Evolutionary conservation across 1,140 invertebrate species (phyloP).

Genomic region (Augochlora pura): DNA sequence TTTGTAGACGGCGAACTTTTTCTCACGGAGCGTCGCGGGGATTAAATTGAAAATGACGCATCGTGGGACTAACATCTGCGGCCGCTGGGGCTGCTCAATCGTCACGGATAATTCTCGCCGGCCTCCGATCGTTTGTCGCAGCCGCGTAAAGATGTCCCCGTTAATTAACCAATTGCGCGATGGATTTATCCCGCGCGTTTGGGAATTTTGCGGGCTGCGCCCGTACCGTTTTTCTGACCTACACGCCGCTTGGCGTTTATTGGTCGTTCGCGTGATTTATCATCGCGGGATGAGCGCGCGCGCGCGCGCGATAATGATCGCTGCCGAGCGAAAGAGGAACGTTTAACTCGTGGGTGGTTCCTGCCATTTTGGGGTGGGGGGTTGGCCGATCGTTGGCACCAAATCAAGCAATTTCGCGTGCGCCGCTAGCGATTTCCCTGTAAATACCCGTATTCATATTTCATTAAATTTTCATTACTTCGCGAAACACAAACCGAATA

Average conservation of each 20-base stretch:
- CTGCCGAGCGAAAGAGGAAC: constrained; percentile 23
- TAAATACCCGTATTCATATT: background rate
- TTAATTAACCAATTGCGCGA: constrained; percentile 67
- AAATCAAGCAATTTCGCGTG: background rate
- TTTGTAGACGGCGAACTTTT: background rate
- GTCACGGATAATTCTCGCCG: background rate
- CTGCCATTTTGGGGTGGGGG: constrained; percentile 16
- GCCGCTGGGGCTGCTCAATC: background rate
- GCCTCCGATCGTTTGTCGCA: constrained; percentile 16
- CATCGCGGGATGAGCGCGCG: constrained; percentile 54
- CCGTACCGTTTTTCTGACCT: constrained; percentile 28
- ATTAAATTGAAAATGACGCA: background rate
- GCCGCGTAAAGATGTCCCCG: constrained; percentile 29
- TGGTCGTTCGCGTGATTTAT: constrained; percentile 68
- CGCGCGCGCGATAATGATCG: constrained; percentile 45
- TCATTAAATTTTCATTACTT: background rate
- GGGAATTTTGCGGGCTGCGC: constrained; percentile 32
- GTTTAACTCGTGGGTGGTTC: background rate
- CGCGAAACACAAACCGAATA: too few species aligned
- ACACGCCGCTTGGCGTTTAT: constrained; percentile 54
- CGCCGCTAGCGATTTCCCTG: background rate
- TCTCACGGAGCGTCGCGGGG: background rate
- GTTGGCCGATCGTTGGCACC: constrained; percentile 9
- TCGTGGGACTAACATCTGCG: background rate
- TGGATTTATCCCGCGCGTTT: constrained; percentile 62